Evolutionary conservation across 2,888 invertebrate species (phyloP).

Genomic region (Lordiphosa fenestrarum): DNA sequence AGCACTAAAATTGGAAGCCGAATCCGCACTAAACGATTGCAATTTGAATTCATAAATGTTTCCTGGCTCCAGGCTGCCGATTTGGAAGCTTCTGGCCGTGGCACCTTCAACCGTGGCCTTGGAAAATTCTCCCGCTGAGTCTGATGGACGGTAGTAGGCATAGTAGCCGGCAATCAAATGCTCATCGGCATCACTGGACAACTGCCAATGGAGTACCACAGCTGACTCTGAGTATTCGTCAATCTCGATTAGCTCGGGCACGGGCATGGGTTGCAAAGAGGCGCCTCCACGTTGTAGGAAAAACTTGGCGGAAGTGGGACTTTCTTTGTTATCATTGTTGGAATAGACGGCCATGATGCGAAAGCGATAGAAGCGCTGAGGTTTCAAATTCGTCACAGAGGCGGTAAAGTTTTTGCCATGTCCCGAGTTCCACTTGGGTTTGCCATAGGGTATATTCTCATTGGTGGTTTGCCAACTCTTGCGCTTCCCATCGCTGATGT

Average conservation of each 20-base stretch:
- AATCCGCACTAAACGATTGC: constrained; percentile 92
- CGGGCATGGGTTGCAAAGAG: constrained; percentile 81
- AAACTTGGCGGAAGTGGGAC: constrained; percentile 84
- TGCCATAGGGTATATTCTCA: constrained; percentile 86
- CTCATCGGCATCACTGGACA: constrained; percentile 55
- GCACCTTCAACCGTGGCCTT: constrained; percentile 90
- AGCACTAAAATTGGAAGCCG: constrained; percentile 92
- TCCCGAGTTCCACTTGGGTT: constrained; percentile 65
- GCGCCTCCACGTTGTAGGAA: constrained; percentile 78
- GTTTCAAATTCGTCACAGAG: constrained; percentile 75
- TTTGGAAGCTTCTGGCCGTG: constrained; percentile 84
- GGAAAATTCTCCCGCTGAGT: constrained; percentile 91
- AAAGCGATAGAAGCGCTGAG: constrained; percentile 83
- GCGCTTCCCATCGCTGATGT: constrained; percentile 78
- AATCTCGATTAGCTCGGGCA: constrained; percentile 84
- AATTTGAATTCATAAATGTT: constrained; percentile 95
- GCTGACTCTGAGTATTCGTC: constrained; percentile 86
- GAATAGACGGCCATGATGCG: constrained; percentile 96
- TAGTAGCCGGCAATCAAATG: constrained; percentile 89
- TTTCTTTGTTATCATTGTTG: constrained; percentile 94
- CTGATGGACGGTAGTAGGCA: constrained; percentile 92
- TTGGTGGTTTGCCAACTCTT: constrained; percentile 90
- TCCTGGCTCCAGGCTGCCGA: constrained; percentile 89
- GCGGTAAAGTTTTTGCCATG: constrained; percentile 76
- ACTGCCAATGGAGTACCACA: constrained; percentile 89